These are phyloP conservation scores for Ptilodon capucinus DNA, from an alignment of 2,888 invertebrate species.

Conservation along the genomic window DNA sequence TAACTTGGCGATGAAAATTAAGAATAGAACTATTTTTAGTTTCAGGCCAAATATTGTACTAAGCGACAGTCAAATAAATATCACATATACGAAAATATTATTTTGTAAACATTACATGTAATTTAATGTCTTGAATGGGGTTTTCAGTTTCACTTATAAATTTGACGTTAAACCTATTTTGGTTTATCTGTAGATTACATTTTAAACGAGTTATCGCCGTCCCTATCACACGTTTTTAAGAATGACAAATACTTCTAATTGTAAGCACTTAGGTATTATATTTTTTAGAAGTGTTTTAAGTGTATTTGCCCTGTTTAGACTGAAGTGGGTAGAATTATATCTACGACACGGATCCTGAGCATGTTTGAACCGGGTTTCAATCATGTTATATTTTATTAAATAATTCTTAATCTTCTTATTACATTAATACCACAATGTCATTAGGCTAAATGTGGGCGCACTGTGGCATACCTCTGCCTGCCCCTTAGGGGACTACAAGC, in stretches of 20 bases:
- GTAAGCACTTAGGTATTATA: background rate
- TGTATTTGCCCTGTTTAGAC: background rate
- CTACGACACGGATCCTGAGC: background rate
- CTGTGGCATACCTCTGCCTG: no score
- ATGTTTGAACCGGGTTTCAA: background rate
- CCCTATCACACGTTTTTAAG: background rate
- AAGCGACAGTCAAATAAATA: no score
- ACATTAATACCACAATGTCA: no score
- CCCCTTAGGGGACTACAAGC: no score
- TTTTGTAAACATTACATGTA: no score
- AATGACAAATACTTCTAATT: background rate
- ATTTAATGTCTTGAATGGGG: background rate
- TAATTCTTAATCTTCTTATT: no score
- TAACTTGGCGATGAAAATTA: no score
- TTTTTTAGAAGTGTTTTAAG: background rate
- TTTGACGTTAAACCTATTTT: background rate
- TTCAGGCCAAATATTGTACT: no score
- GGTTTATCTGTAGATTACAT: background rate
- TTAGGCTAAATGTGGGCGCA: no score
- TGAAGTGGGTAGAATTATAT: background rate
- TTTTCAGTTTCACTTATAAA: background rate
- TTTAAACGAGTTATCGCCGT: background rate
- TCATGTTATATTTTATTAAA: no score
- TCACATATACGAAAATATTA: no score
- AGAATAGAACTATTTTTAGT: no score